Conservation (phyloP, 1,140 invertebrate genomes). For the Fopius arisanus region DNA sequence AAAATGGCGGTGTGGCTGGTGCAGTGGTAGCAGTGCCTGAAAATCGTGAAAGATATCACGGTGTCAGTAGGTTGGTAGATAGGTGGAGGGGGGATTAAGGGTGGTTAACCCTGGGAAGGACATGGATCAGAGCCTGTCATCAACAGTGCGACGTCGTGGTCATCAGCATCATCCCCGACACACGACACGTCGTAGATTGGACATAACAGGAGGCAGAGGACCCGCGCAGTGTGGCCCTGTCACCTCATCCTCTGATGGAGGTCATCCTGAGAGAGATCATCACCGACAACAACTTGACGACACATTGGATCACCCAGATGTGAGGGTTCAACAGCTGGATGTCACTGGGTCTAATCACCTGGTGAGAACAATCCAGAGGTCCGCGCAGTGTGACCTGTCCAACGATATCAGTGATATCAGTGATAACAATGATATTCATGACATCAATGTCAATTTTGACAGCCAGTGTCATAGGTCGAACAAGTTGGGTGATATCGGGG, state of each 20-base stretch:
- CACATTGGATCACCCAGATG: too few relatives aligned
- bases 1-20: conserved; percentile 61
- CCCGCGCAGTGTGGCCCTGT: conserved; percentile 71
- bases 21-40: conserved; percentile 49
- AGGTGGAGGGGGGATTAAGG: not conserved
- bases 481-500: too few relatives aligned
- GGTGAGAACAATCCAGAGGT: conserved; percentile 36
- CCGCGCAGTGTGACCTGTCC: conserved; percentile 59
- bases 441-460: too few relatives aligned
- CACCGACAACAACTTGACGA: too few relatives aligned
- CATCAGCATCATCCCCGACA: conserved; percentile 79
- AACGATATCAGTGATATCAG: conserved; percentile 29
- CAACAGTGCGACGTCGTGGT: conserved; percentile 72
- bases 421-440: not conserved
- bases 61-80: conserved; percentile 30
- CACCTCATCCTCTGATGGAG: conserved; percentile 50
- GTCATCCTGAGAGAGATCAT: not conserved
- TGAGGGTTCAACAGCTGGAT: not conserved
- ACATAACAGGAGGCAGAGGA: conserved; percentile 61
- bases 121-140: conserved; percentile 69
- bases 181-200: conserved; percentile 63
- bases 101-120: conserved; percentile 32
- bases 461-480: too few relatives aligned
- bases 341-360: conserved; percentile 19
- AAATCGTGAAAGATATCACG: not conserved